Evolutionary conservation across 2,797 vertebrate genomes (phyloP).

Genomic region (Rhincodon typus): DNA sequence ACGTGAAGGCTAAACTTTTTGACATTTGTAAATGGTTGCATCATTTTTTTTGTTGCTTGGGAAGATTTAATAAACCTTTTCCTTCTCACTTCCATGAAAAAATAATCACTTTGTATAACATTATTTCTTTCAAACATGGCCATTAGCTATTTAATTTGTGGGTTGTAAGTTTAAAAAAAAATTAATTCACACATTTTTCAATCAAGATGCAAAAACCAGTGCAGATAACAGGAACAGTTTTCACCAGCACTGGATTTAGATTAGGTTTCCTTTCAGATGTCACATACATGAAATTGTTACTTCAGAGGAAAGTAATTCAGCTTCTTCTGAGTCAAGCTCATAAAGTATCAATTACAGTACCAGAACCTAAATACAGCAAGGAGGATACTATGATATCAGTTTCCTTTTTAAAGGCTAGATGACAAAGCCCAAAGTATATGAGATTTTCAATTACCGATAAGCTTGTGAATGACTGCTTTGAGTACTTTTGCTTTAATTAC

Average conservation of each 20-base stretch:
- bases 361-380: not conserved
- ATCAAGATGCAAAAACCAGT: too few species aligned
- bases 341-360: not conserved
- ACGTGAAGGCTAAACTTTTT: not conserved
- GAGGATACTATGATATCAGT: not conserved
- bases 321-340: not conserved
- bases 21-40: not conserved
- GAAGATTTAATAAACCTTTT: not conserved
- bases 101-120: not conserved
- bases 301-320: slow-evolving; percentile 8
- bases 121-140: not conserved
- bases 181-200: not conserved
- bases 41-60: not conserved
- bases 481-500: not conserved
- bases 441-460: slow-evolving; percentile 9
- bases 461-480: not conserved
- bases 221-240: not conserved
- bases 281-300: slow-evolving; percentile 14
- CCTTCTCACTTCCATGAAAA: not conserved
- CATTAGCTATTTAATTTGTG: not conserved
- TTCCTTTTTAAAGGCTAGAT: not conserved
- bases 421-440: slow-evolving; percentile 1
- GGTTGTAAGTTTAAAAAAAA: not conserved
- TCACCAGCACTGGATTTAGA: not conserved
- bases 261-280: not conserved